These are phyloP conservation scores for Archivesica marissinica DNA, from an alignment of 1,140 invertebrate species.

Conservation along the genomic window DNA sequence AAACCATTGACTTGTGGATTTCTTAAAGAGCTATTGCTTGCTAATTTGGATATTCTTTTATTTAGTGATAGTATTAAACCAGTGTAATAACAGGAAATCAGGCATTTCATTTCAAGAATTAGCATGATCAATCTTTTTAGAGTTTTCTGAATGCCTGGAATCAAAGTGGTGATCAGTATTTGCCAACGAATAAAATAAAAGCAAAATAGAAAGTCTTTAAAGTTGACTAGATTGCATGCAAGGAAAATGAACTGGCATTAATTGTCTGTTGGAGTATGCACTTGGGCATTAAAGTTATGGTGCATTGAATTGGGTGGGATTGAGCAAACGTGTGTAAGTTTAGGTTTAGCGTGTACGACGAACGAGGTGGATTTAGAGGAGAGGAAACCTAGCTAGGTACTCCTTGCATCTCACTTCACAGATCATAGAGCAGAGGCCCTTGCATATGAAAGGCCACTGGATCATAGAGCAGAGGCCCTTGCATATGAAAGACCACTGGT, in stretches of 20 bases:
- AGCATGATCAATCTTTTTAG: background rate
- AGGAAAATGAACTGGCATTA: background rate
- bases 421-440: too few species aligned
- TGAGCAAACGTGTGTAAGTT: too few species aligned
- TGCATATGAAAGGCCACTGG: too few species aligned
- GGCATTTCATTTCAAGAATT: conserved; percentile 20
- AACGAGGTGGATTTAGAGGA: too few species aligned
- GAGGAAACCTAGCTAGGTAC: too few species aligned
- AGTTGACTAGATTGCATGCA: conserved; percentile 13
- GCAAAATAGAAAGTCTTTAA: conserved; percentile 9
- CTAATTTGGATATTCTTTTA: background rate
- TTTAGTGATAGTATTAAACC: background rate
- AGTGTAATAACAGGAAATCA: conserved; percentile 15
- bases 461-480: too few species aligned
- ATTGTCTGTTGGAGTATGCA: too few species aligned
- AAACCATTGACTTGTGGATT: conserved; percentile 31
- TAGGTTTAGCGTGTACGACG: too few species aligned
- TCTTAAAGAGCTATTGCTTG: conserved; percentile 13
- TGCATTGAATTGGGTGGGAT: too few species aligned
- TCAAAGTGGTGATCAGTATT: background rate
- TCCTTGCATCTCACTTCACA: too few species aligned
- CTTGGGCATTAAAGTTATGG: too few species aligned
- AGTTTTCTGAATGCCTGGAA: conserved; percentile 16
- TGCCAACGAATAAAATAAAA: background rate
- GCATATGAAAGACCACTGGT: too few species aligned